phyloP scores from a whole-genome alignment of 2,113 vertebrate species.

The Phyllostomus discolor region DNA sequence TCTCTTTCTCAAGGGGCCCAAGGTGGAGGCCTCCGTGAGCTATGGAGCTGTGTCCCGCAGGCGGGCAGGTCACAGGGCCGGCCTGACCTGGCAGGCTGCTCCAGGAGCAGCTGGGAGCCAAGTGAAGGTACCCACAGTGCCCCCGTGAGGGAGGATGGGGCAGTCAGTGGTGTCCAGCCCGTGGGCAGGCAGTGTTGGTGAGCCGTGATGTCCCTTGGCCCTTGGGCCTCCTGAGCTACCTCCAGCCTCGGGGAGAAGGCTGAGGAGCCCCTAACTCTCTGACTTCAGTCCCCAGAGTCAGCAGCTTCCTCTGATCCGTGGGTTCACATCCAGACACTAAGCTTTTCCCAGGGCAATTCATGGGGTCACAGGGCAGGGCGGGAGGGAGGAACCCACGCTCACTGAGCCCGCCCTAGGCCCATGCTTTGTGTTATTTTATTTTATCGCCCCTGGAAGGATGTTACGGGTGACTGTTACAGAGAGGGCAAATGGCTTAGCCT shows the following conservation, averaged over 20 bases:
- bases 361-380: not conserved
- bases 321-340: not conserved
- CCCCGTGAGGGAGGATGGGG: not conserved
- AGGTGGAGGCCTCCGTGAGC: not conserved
- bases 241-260: not conserved
- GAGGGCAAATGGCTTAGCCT: not conserved
- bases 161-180: fast-evolving
- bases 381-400: not conserved
- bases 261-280: not conserved
- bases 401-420: not conserved
- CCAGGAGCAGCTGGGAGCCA: not conserved
- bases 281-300: not conserved
- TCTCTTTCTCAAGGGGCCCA: not conserved
- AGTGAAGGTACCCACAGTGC: not conserved
- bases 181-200: too few species aligned
- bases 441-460: not conserved
- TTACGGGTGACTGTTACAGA: not conserved
- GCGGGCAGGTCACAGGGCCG: not conserved
- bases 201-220: not conserved
- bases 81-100: not conserved
- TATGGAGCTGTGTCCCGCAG: not conserved
- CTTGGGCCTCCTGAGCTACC: not conserved
- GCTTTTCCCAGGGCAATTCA: not conserved
- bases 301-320: not conserved
- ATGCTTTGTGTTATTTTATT: not conserved